Conservation (phyloP, 2,113 vertebrate species). For the Vicugna pacos region DNA sequence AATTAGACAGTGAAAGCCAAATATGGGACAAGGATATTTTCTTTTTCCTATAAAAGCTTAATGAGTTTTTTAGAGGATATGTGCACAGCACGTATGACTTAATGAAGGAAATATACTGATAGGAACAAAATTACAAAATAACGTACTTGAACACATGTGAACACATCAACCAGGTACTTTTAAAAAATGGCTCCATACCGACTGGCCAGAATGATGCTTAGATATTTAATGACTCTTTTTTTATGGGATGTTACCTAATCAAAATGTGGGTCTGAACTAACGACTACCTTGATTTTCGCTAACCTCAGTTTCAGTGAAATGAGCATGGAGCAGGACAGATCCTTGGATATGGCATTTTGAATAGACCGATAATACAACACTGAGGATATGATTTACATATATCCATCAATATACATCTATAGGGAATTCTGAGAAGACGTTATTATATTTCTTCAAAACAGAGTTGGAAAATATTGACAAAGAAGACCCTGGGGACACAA, state of each 20-base stretch:
- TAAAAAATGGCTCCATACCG: not conserved
- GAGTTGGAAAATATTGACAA: not conserved
- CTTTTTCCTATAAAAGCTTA: not conserved
- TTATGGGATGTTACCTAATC: not conserved
- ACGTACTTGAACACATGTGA: not conserved
- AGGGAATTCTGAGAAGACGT: not conserved
- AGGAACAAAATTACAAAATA: not conserved
- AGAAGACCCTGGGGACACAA: not conserved
- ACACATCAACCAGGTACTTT: not conserved
- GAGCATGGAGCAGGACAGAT: not conserved
- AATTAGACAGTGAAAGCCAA: not conserved
- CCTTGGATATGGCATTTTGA: not conserved
- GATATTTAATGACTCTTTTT: not conserved
- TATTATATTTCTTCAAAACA: not conserved
- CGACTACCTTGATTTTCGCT: not conserved
- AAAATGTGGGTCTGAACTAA: not conserved
- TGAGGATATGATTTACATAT: not conserved
- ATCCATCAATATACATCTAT: not conserved
- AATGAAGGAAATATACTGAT: not conserved
- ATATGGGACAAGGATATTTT: not conserved
- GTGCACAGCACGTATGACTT: not conserved
- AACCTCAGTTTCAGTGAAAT: not conserved
- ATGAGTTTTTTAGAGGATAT: not conserved
- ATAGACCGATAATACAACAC: not conserved
- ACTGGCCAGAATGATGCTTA: not conserved